phyloP scores from a whole-genome alignment of 2,888 invertebrate species.

The Schizaphis graminum region DNA sequence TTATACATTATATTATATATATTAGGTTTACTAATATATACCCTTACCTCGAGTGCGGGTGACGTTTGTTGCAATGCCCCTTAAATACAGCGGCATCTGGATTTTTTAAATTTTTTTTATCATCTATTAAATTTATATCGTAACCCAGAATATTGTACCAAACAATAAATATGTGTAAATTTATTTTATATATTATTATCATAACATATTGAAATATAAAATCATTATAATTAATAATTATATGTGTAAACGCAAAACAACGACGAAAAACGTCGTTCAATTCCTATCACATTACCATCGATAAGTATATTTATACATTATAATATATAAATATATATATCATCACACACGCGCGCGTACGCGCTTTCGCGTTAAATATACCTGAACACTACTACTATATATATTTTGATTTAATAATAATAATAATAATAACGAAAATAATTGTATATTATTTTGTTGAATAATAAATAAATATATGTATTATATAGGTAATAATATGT shows the following conservation, averaged over 20 bases:
- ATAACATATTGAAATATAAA: neutral
- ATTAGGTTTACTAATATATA: conserved; percentile 42
- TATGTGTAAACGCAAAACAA: conserved; percentile 1
- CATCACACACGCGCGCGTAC: conserved; percentile 57
- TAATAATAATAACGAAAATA: conserved; percentile 62
- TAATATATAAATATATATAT: conserved; percentile 9
- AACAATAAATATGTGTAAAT: conserved; percentile 14
- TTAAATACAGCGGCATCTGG: conserved; percentile 41
- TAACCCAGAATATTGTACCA: neutral
- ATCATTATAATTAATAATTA: neutral
- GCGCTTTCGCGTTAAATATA: conserved; percentile 32
- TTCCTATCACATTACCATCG: neutral
- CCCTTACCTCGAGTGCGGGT: conserved; percentile 59
- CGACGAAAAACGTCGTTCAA: neutral
- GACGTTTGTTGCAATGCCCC: conserved; percentile 41
- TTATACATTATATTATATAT: conserved; percentile 16
- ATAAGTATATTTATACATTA: neutral
- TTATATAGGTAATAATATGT: conserved; percentile 33
- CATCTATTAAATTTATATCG: neutral
- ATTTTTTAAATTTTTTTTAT: conserved; percentile 26
- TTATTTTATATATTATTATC: neutral
- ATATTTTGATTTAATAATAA: conserved; percentile 58
- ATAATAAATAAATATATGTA: conserved; percentile 34
- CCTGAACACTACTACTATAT: conserved; percentile 58
- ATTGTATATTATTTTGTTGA: conserved; percentile 40